Evolutionary conservation across 92 coral and sea anemone species (phyloP), one percentile per base, ranked within the genome.

Genomic region (Zoanthus sociatus): DNA sequence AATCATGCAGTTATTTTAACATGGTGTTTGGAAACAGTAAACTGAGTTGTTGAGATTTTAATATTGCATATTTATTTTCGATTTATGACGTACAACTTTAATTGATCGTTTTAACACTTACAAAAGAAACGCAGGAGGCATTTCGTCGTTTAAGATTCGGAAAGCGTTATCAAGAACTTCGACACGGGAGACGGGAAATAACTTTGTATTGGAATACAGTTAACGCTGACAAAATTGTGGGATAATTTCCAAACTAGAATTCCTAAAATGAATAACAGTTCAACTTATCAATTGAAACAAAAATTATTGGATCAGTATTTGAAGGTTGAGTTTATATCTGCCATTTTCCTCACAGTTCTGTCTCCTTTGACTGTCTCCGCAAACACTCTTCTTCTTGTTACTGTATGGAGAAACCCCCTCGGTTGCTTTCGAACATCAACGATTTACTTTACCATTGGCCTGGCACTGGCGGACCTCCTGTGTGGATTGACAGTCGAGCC

Each of bases 401-500:
- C 94, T 5, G 90, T 95, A 16, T 93, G 94, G 86, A 91, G 78
- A 64, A 95, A 95, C 71, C 93, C 98, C n/a, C 86, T 93, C 13
- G 84, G 90, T 31, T 90, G 93, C 32, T 95, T 95, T 55, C 93
- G 98, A 13, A 93, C 96, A 0, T 93, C 98, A 1, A 93, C 94
- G 18, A 95, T 94, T 2, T 95, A 78, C 72, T 95, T 95, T 75
- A 93, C 94, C 50, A 88, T 86, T 5, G 98, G 94, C 4, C 93
- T 95, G 15, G 94, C 98, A 17, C 20, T 88, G 16, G 92, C 92
- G 0, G 98, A 95, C 82, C 72, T 95, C 1, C 84, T 95, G 71
- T 91, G 94, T 9, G 98, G 95, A 1, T 17, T 91, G 68, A 76
- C 92, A 1, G 98, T 95, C 68, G 96, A 95, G 61, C 98, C 98